These are phyloP conservation scores for Taeniopygia guttata DNA, from an alignment of 2,797 vertebrate species.

Conservation along the genomic window DNA sequence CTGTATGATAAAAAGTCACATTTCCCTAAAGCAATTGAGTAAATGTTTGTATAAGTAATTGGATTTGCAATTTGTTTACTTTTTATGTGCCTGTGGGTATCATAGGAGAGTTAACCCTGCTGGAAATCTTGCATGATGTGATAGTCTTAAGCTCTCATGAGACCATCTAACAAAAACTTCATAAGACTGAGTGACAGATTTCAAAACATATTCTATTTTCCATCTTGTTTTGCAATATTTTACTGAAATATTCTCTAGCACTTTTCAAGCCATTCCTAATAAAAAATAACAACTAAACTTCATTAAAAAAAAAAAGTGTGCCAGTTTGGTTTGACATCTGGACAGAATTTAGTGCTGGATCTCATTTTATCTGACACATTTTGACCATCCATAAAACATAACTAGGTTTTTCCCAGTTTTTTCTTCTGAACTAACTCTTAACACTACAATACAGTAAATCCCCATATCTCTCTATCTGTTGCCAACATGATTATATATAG, in stretches of 20 bases:
- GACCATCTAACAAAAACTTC: background rate
- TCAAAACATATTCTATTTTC: background rate
- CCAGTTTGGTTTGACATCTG: background rate
- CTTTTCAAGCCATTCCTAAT: background rate
- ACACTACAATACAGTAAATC: background rate
- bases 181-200: background rate
- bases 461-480: background rate
- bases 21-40: background rate
- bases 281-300: background rate
- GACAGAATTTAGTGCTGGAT: background rate
- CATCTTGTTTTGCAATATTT: background rate
- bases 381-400: background rate
- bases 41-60: constrained; percentile 51
- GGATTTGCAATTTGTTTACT: constrained; percentile 13
- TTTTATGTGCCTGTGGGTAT: background rate
- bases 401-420: background rate
- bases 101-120: background rate
- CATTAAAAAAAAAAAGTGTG: background rate
- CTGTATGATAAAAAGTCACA: background rate
- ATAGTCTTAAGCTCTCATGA: background rate
- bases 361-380: background rate
- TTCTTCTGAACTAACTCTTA: background rate
- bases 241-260: background rate
- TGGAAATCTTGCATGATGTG: background rate
- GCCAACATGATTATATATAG: background rate